Evolutionary conservation across 2,888 invertebrate genomes (phyloP).

Genomic region (Oxycera nigricornis): DNA sequence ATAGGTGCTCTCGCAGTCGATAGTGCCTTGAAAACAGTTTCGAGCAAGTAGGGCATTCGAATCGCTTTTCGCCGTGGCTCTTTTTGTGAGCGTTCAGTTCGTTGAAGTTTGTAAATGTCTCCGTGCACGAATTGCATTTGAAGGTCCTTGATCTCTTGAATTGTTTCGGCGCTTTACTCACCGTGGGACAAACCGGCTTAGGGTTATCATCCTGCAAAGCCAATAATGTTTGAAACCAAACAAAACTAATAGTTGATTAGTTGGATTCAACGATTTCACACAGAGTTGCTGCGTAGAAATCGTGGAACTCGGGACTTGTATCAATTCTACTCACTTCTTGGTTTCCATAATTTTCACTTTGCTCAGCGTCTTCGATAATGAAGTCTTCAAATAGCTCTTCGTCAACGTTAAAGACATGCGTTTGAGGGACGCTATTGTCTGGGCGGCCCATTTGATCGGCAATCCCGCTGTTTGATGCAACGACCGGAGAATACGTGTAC

Average conservation of each 20-base stretch:
- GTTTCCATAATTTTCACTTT: neutral
- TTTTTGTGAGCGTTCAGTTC: constrained; percentile 46
- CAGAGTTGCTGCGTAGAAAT: no score
- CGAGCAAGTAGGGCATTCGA: constrained; percentile 45
- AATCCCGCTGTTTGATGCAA: no score
- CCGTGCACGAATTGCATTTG: constrained; percentile 45
- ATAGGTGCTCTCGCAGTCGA: constrained; percentile 44
- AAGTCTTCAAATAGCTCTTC: neutral
- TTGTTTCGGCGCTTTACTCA: no score
- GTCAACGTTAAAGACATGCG: neutral
- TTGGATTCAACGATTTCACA: no score
- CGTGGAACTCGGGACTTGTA: no score
- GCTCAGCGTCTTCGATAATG: constrained; percentile 6
- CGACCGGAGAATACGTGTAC: no score
- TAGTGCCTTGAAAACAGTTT: constrained; percentile 47
- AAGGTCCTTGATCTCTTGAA: neutral
- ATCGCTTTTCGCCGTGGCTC: constrained; percentile 43
- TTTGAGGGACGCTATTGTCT: neutral
- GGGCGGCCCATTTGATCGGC: no score
- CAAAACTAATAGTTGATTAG: no score
- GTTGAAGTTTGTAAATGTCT: constrained; percentile 28
- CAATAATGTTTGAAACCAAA: no score
- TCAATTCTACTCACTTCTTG: no score
- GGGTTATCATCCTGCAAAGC: no score
- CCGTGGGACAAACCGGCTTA: no score